Percentiles rank a stretch among this genome's conserved stretches.
Evolutionary conservation across 2,797 vertebrate species (phyloP).

Genomic region (Taenioides sp.): DNA sequence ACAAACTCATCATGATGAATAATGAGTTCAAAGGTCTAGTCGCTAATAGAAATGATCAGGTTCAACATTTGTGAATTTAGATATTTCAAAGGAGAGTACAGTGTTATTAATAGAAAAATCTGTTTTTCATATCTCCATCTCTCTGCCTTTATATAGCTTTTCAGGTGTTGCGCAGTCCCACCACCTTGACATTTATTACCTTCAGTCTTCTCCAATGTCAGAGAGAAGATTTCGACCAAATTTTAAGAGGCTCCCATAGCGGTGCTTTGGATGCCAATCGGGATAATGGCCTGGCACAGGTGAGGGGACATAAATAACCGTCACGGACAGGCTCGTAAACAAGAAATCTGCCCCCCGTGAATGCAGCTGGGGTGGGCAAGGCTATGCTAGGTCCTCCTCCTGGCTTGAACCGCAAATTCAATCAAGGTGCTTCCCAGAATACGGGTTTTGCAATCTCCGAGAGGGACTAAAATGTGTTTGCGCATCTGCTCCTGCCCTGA

Average conservation of each 20-base stretch:
- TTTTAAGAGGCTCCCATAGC: slow-evolving; percentile 10
- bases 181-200: neutral
- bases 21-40: too few species aligned
- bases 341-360: slow-evolving; percentile 34
- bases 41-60: too few species aligned
- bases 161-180: neutral
- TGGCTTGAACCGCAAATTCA: slow-evolving; percentile 82
- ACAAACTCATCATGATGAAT: too few species aligned
- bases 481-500: slow-evolving; percentile 57
- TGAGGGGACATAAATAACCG: slow-evolving; percentile 71
- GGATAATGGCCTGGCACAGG: slow-evolving; percentile 75
- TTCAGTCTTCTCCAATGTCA: neutral
- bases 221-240: slow-evolving; percentile 2
- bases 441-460: slow-evolving; percentile 50
- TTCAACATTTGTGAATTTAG: too few species aligned
- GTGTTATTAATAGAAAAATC: too few species aligned
- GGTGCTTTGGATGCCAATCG: slow-evolving; percentile 50
- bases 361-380: slow-evolving; percentile 37
- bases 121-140: neutral
- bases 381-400: slow-evolving; percentile 77
- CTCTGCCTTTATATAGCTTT: neutral
- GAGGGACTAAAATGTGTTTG: slow-evolving; percentile 36
- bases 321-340: slow-evolving; percentile 65
- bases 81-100: too few species aligned
- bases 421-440: slow-evolving; percentile 91